phyloP scores from a whole-genome alignment of 2,113 vertebrate genomes.

The Platycercus adscitus region DNA sequence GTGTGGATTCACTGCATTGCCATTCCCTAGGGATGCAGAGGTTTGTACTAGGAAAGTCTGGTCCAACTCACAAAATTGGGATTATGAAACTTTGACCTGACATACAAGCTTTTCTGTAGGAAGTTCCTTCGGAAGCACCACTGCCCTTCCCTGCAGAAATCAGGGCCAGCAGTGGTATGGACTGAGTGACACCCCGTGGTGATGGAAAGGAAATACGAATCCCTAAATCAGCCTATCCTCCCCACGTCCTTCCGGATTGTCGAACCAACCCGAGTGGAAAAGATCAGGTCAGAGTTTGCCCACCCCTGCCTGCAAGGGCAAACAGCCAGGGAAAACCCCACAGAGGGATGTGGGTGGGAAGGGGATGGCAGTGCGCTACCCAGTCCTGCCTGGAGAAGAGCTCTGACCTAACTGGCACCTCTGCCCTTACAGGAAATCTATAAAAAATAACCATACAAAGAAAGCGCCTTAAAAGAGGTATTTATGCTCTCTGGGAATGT shows the following conservation, averaged over 20 bases:
- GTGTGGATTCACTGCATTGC: background rate
- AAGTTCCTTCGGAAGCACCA: background rate
- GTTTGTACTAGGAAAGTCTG: background rate
- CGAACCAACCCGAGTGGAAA: background rate
- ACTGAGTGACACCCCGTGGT: background rate
- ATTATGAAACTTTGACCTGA: background rate
- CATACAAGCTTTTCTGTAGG: background rate
- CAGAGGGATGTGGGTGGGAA: background rate
- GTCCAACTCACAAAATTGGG: background rate
- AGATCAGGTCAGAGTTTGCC: background rate
- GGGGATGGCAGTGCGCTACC: background rate
- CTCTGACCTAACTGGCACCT: background rate
- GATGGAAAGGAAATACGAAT: background rate
- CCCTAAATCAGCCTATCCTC: background rate
- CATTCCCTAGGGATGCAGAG: background rate
- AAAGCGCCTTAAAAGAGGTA: slow-evolving; percentile 29
- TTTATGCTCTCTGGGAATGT: slow-evolving; percentile 38
- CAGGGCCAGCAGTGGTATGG: background rate
- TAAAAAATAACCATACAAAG: slow-evolving; percentile 9
- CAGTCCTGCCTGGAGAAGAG: background rate
- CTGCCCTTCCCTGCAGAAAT: background rate
- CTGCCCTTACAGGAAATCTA: background rate
- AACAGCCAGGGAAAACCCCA: background rate
- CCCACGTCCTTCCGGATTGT: background rate
- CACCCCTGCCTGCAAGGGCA: background rate